Evolutionary conservation across 2,113 vertebrate species (phyloP), one percentile per base, ranked within the genome.

Genomic region (Dryoscopus gambensis): DNA sequence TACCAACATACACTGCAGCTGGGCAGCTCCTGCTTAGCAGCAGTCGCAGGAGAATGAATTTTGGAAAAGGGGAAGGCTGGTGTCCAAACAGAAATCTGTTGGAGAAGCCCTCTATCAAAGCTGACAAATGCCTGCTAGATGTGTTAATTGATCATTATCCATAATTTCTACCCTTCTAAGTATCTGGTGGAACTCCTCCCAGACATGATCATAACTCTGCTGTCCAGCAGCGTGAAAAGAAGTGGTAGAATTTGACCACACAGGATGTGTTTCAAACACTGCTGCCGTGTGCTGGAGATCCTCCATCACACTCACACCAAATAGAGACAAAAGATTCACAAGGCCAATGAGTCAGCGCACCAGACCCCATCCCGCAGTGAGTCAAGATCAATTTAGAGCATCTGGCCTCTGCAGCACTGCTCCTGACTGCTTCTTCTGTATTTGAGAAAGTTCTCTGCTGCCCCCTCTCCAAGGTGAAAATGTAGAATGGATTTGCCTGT

Each of bases 111-210:
- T 63, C 84, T 78, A 3, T 53, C 22, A 47, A 47, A 75, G 42
- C 8, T 76, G 37, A 79, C 5, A 86, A 65, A 84, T 0, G 1
- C 18, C 35, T 50, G 16, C 33, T 60, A 69, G 76, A 52, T 5
- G 6, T 35, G 9, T 57, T 75, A 80, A 55, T 71, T 64, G 24
- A 44, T 9, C 9, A 27, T 74, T 50, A 59, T 8, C 74, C 10
- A 30, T 56, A 13, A 55, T 74, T 84, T 63, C 53, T 56, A 62
- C 50, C 31, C 23, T 87, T 89, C 40, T 42, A 77, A 46, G 40
- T 97, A 97, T 98, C 98, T 98, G 96, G 77, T 93, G 71, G 60
- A 96, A 94, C 39, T 95, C 95, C 60, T 89, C 95, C 98, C 97
- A 98, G 78, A 98, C 73, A 30, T 95, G 80, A 11, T 84, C 2